These are phyloP conservation scores for Trochalopteron elliotii DNA, from an alignment of 2,113 vertebrate genomes.

Conservation along the genomic window DNA sequence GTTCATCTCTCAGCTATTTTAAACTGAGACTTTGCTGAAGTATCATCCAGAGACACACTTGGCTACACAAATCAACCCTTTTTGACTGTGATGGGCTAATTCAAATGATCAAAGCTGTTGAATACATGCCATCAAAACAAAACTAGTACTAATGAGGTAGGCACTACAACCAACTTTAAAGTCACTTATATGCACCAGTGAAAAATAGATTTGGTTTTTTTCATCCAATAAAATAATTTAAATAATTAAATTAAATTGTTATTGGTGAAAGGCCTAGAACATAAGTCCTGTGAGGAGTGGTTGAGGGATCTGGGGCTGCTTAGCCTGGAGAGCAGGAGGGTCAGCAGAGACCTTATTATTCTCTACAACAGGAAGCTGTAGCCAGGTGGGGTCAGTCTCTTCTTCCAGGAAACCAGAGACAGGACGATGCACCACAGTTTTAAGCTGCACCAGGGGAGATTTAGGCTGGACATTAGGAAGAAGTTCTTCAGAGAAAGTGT, in stretches of 20 bases:
- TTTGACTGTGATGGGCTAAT: background rate
- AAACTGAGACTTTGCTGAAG: background rate
- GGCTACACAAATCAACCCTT: background rate
- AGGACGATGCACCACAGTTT: background rate
- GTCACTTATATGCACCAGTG: background rate
- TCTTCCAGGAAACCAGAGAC: background rate
- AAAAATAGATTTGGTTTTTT: background rate
- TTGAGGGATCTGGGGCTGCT: background rate
- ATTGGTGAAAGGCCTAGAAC: background rate
- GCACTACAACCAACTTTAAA: background rate
- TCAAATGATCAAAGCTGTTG: background rate
- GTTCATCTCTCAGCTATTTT: background rate
- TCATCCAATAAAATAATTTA: background rate
- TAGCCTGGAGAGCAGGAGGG: background rate
- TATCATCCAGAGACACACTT: background rate
- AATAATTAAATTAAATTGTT: background rate
- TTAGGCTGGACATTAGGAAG: background rate
- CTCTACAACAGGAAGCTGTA: background rate
- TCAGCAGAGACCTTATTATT: background rate
- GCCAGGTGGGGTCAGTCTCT: accelerated
- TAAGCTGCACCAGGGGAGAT: background rate
- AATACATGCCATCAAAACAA: background rate
- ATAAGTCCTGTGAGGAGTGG: background rate
- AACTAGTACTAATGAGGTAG: background rate
- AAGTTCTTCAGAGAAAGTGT: background rate